Base-by-base conservation (phyloP, 2,888 invertebrate species). In the Nemapogon koenigi region DNA sequence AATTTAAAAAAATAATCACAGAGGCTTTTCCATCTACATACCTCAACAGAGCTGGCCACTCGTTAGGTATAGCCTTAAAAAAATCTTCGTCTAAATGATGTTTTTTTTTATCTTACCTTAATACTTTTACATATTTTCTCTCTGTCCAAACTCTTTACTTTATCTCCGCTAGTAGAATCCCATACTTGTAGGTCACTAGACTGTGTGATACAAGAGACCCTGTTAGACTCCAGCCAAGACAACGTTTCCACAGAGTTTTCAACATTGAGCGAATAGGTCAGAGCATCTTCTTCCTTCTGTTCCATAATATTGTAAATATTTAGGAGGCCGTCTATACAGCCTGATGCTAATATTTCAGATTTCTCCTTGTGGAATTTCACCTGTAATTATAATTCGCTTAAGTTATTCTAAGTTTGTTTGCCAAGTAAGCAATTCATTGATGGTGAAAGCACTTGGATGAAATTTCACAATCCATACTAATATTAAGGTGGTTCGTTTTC, bases 311-410 rank as follows among this genome's bases (percentile, higher is more conserved):
- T 89, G 63, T 87, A 96, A 2, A 92, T 57, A 65, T 95, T 95
- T 1, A 95, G 83, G 11, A 96, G 76, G 0, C 94, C 94, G 62
- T 96, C 95, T 0, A 85, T 82, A 2, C 92, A 88, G 0, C 92
- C 91, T 0, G 91, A 85, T 10, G 87, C 84, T 38, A 96, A 53
- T 4, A 80, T 62, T 57, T 90, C 85, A 2, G 81, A 65, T 54
- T 88, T 83, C 4, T 55, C 62, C 37, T 84, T 81, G 78, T 92
- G 88, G 62, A 94, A 94, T 55, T 81, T 81, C 0, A 90, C 81
- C 79, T 86, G 55, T 2, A 62, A 62, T 32, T 13, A 7, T 35
- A 36, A n/a, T n/a, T n/a, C n/a, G n/a, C n/a, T n/a, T n/a, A n/a
- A n/a, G n/a, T n/a, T n/a, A n/a, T n/a, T n/a, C n/a, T n/a, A n/a